A percentile compares a stretch with the other conserved stretches of the same genome.
These are phyloP conservation scores for Pelecanoides urinatrix DNA, from an alignment of 2,113 vertebrate genomes.

Conservation along the genomic window DNA sequence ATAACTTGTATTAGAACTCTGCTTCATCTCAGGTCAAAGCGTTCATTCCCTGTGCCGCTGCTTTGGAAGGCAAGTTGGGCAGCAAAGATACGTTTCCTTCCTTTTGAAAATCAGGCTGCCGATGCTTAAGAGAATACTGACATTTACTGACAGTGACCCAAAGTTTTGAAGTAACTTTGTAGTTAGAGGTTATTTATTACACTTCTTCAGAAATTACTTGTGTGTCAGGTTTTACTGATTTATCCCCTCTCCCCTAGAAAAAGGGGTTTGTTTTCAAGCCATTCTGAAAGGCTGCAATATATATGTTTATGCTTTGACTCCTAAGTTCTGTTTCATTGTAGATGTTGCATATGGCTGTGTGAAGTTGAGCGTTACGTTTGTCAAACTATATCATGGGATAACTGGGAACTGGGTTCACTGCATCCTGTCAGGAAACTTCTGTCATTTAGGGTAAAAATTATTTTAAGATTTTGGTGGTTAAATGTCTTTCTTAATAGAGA, in stretches of 20 bases:
- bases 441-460: background rate
- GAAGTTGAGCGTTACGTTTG: background rate
- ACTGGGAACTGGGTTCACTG: background rate
- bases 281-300: background rate
- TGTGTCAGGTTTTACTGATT: background rate
- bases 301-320: background rate
- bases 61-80: background rate
- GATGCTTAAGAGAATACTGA: background rate
- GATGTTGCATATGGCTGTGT: background rate
- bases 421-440: background rate
- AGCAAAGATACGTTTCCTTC: background rate
- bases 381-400: background rate
- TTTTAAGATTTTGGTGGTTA: background rate
- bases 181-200: background rate
- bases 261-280: background rate
- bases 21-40: background rate
- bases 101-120: background rate
- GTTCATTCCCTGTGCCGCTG: fast-evolving
- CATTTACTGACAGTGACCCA: background rate
- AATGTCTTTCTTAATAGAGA: background rate
- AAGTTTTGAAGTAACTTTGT: background rate
- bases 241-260: background rate
- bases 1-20: background rate
- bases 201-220: background rate
- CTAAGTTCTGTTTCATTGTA: background rate